Conservation (phyloP, 2,888 invertebrate species). For the Linnaemya vulpina region DNA sequence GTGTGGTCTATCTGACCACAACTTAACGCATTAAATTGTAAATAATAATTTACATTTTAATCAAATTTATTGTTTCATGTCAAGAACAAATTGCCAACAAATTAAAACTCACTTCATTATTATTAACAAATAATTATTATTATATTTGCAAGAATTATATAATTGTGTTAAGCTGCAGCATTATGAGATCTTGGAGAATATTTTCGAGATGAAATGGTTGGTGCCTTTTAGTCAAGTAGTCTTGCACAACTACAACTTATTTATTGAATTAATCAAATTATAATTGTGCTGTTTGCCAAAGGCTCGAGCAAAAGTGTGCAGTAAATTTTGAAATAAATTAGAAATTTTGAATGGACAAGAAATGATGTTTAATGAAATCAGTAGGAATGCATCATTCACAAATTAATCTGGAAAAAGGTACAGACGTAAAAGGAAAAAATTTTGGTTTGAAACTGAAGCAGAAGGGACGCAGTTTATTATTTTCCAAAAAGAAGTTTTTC, state of each 20-base stretch:
- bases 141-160: constrained; percentile 3
- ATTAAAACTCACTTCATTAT: not conserved
- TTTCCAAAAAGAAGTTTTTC: too few relatives aligned
- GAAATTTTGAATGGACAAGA: not conserved
- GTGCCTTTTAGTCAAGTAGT: too few relatives aligned
- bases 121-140: not conserved
- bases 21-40: not conserved
- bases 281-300: not conserved
- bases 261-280: not conserved
- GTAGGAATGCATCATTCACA: too few relatives aligned
- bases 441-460: too few relatives aligned
- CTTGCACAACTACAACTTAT: not conserved
- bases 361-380: not conserved
- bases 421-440: too few relatives aligned
- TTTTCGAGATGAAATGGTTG: not conserved
- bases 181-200: not conserved
- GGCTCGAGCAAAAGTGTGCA: not conserved
- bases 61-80: constrained; percentile 1
- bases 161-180: not conserved
- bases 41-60: not conserved
- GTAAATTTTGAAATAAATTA: not conserved
- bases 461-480: not conserved
- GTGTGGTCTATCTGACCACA: not conserved
- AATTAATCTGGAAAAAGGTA: too few relatives aligned
- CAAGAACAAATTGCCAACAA: constrained; percentile 14